These are phyloP conservation scores for Drosophila nasuta DNA, from an alignment of 1,140 invertebrate genomes.

Conservation along the genomic window DNA sequence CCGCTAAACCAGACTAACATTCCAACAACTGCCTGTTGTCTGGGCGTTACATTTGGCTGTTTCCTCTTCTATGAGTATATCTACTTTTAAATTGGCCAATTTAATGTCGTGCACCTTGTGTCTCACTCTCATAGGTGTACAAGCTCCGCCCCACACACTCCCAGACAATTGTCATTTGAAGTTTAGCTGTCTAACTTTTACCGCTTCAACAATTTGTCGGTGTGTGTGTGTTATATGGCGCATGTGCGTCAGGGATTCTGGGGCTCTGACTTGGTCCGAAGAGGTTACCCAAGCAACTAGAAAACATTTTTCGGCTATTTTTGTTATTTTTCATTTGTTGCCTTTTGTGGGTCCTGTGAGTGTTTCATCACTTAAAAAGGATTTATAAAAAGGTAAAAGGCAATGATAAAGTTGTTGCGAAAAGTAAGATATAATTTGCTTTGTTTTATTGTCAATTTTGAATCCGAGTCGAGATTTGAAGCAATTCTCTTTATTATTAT, in stretches of 20 bases:
- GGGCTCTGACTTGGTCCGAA: not conserved
- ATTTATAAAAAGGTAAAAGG: not conserved
- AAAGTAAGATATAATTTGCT: constrained; percentile 5
- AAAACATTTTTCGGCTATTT: constrained; percentile 9
- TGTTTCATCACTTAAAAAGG: not conserved
- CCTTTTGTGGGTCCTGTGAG: not conserved
- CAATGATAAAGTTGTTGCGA: constrained; percentile 12
- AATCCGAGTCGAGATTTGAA: constrained; percentile 2
- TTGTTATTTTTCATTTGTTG: constrained; percentile 5
- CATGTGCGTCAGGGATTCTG: constrained; percentile 18
- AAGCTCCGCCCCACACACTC: constrained; percentile 40
- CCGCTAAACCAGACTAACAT: constrained; percentile 18
- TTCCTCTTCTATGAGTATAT: constrained; percentile 36
- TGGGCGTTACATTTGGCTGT: constrained; percentile 63
- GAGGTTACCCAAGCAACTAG: constrained; percentile 25
- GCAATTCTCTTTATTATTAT: constrained; percentile 6
- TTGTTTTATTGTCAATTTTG: constrained; percentile 7
- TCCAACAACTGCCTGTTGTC: constrained; percentile 6
- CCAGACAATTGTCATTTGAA: constrained; percentile 68
- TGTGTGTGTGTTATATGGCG: constrained; percentile 29
- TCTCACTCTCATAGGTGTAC: constrained; percentile 16
- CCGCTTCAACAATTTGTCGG: constrained; percentile 36
- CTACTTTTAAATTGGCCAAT: constrained; percentile 71
- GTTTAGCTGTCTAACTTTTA: constrained; percentile 59
- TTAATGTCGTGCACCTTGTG: constrained; percentile 57